phyloP scores from a whole-genome alignment of 1,140 invertebrate genomes.

The Agrypnia vestita region DNA sequence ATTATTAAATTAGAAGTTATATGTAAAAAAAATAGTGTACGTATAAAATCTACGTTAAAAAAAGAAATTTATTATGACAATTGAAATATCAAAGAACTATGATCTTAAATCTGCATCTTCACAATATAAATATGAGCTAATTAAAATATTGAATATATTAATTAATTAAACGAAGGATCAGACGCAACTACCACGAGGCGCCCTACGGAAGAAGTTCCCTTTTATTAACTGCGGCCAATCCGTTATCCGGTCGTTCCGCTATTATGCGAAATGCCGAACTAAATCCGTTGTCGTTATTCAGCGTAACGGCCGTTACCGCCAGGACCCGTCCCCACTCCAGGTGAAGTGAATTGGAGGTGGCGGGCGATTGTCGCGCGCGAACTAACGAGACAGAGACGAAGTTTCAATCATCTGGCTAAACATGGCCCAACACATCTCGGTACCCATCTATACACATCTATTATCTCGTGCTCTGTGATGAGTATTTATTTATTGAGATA shows the following conservation, averaged over 20 bases:
- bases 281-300: constrained; percentile 57
- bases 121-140: no score
- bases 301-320: constrained; percentile 55
- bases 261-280: constrained; percentile 53
- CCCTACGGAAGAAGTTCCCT: constrained; percentile 40
- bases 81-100: no score
- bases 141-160: no score
- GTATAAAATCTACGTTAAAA: no score
- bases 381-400: constrained; percentile 22
- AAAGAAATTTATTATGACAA: no score
- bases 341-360: constrained; percentile 54
- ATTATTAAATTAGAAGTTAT: no score
- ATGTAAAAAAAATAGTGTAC: no score
- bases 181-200: not conserved
- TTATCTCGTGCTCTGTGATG: no score
- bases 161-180: not conserved
- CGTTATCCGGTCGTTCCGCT: constrained; percentile 57
- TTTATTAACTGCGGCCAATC: constrained; percentile 60
- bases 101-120: no score
- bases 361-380: constrained; percentile 13
- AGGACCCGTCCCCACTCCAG: constrained; percentile 37
- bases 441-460: no score
- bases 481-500: no score
- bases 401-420: not conserved
- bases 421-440: no score